phyloP scores from a whole-genome alignment of 2,797 vertebrate species.

The Aphelocoma californica region DNA sequence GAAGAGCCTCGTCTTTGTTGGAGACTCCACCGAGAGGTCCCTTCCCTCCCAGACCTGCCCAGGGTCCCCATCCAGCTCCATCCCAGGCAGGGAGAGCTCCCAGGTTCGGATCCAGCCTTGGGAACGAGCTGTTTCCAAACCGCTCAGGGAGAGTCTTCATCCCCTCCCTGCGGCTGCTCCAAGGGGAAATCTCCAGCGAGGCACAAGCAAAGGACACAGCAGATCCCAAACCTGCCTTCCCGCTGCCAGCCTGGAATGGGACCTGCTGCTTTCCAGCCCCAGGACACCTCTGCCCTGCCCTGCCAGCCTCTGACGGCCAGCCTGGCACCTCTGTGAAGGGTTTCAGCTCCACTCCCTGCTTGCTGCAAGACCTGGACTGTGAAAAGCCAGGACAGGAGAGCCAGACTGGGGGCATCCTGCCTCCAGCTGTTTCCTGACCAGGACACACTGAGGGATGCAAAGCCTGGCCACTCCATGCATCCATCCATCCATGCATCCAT shows the following conservation, averaged over 20 bases:
- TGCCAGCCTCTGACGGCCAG: background rate
- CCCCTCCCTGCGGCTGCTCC: background rate
- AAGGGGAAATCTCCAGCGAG: background rate
- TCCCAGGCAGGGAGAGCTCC: background rate
- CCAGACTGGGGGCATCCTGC: background rate
- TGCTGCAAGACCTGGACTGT: background rate
- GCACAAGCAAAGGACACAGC: background rate
- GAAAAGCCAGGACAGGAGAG: background rate
- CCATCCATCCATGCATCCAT: background rate
- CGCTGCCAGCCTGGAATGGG: fast-evolving
- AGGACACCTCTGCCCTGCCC: background rate
- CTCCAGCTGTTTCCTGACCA: fast-evolving
- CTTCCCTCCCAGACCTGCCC: background rate
- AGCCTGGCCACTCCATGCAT: background rate
- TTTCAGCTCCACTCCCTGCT: background rate
- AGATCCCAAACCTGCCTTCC: background rate
- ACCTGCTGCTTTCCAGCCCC: background rate
- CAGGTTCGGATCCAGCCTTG: background rate
- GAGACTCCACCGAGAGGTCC: background rate
- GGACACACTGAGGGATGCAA: fast-evolving
- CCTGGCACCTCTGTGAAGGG: fast-evolving
- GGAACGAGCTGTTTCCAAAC: fast-evolving
- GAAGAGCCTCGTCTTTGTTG: background rate
- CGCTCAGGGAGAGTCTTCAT: background rate
- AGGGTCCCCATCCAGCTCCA: background rate